Base-by-base conservation (phyloP, 2,797 vertebrate species). In the Threskiornis aethiopicus region DNA sequence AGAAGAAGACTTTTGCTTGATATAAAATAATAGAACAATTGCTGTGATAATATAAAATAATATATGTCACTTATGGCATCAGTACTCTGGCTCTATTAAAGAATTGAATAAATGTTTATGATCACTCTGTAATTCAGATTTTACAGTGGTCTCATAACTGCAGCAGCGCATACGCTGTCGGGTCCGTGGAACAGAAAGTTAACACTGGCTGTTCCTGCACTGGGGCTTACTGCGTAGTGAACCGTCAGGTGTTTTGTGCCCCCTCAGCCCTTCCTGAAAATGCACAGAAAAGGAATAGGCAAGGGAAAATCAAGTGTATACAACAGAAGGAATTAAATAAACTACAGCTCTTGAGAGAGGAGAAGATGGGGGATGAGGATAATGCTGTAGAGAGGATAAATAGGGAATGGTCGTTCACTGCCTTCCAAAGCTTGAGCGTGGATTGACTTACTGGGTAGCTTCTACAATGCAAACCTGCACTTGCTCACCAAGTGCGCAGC, bases 141-240 rank as follows among this genome's bases (percentile, higher is more conserved):
- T 78, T 84, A 28, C 20, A 28, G 2, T 1, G 12, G 26, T 64
- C 41, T 19, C 2, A 1, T 24, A 20, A 22, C 17, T n/a, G 67
- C 58, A 52, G 54, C 15, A 25, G 11, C 5, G 29, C 4, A 3
- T 18, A 13, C 9, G 0, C 24, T 21, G 62, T 7, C n/a, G 37
- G 42, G 10, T 57, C 26, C 1, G 1, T 11, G 20, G 47, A 67
- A 22, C 33, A 72, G 49, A 42, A 82, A 78, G 51, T 15, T 16
- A 17, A 51, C 1, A 5, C 51, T 41, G 64, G 35, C 26, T 5
- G 3, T 35, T 61, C 44, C 58, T 46, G 29, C 13, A 2, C 72
- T 4, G n/a, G 37, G n/a, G 37, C 18, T 24, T 29, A 28, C 54
- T 4, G 11, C 1, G 0, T 10, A 16, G 14, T 2, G n/a, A 79